Base-by-base conservation (phyloP, 2,888 invertebrate species). In the Pseudolycoriella hygida region DNA sequence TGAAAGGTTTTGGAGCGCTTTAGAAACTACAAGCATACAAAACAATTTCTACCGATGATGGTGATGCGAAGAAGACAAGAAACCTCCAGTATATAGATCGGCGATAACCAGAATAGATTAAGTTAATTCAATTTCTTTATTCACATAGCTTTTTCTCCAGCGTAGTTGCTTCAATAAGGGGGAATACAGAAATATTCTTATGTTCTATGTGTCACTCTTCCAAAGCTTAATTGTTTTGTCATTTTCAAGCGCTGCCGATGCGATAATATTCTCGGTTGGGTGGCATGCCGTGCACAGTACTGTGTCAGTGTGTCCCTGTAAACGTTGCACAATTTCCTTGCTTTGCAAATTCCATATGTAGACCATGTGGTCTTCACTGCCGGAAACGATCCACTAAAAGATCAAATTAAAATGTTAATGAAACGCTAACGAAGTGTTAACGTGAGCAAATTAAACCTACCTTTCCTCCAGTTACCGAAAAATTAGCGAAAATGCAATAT, bases 281-380 rank as follows among this genome's bases (percentile, higher is more conserved):
- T 99, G 98, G 66, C 98, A 98, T 3, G 97, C 94, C 17, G 97
- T 98, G 60, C 96, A 96, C 18, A 98, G 71, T 10, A 99, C 98
- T 3, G 71, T 77, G 78, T 96, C 94, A 52, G 93, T 90, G 62
- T 98, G 97, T 1, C 97, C 97, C 56, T 88, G 84, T 50, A 98
- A 69, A 67, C 92, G 89, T 67, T 98, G 98, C 48, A 99, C 98
- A 48, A 99, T 87, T 71, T 99, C 97, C 68, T 97, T 97, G 12
- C 96, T 94, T 64, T 99, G 98, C 52, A 98, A 73, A 71, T 99
- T 98, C 98, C 98, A 98, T 57, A 98, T 94, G 62, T 97, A 98
- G 1, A 99, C 93, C 73, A 90, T 77, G 63, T 94, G 89, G 67
- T 98, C 98, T 68, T 98, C 98, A 3, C 97, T 97, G n/a, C 98